Evolutionary conservation across 37 sponge, comb jelly and placozoan genomes (phyloP).

Genomic region (Hormiphora californensis): DNA sequence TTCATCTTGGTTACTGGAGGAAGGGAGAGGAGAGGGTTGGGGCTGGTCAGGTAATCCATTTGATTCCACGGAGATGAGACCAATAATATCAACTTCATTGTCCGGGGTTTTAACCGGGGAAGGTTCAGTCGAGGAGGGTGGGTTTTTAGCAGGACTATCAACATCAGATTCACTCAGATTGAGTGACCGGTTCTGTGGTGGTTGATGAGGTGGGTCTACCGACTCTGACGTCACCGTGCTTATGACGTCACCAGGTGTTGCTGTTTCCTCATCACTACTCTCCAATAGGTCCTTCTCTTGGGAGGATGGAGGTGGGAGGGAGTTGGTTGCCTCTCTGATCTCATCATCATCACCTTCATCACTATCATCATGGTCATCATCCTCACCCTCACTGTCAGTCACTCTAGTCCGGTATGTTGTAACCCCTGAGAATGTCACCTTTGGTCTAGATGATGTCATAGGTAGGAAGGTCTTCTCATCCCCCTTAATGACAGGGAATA

Average conservation of each 20-base stretch:
- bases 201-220: background rate
- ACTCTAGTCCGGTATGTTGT: background rate
- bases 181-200: background rate
- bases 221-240: too few relatives aligned
- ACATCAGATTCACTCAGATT: conserved; percentile 19
- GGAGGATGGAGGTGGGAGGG: conserved; percentile 7
- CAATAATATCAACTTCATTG: too few relatives aligned
- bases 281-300: conserved; percentile 17
- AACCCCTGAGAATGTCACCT: background rate
- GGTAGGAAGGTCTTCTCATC: too few relatives aligned
- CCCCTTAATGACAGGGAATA: background rate
- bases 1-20: background rate
- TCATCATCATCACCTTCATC: conserved; percentile 30
- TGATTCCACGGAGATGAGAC: too few relatives aligned
- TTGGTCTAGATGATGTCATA: background rate
- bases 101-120: too few relatives aligned
- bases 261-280: background rate
- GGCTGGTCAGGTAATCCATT: background rate
- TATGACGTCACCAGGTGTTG: too few relatives aligned
- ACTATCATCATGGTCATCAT: background rate
- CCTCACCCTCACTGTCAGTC: background rate
- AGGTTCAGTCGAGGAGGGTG: too few relatives aligned
- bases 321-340: conserved; percentile 1
- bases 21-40: background rate
- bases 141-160: background rate